A percentile compares a stretch with the other conserved stretches of the same genome.
Evolutionary conservation across 2,888 invertebrate genomes (phyloP).

Genomic region (Mythimna pallens): DNA sequence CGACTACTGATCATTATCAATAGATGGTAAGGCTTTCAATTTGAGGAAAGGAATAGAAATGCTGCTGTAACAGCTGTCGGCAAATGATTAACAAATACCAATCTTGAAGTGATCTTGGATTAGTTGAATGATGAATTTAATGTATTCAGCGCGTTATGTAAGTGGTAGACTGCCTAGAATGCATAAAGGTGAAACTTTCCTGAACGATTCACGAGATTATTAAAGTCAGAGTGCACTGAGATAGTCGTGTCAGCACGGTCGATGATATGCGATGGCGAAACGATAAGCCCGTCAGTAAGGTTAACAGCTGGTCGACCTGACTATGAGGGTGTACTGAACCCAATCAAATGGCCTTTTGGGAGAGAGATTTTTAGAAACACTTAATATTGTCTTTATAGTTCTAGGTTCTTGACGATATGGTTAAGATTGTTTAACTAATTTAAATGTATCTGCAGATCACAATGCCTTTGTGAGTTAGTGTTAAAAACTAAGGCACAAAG

Average conservation of each 20-base stretch:
- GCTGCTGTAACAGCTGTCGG: slow-evolving; percentile 24
- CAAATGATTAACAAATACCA: slow-evolving; percentile 25
- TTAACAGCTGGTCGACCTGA: background rate
- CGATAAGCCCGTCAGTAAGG: background rate
- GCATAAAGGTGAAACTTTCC: slow-evolving; percentile 26
- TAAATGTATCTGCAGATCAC: too few relatives aligned
- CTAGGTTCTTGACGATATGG: too few relatives aligned
- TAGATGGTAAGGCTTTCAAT: slow-evolving; percentile 29
- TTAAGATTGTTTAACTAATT: too few relatives aligned
- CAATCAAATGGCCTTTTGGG: background rate
- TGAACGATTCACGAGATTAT: background rate
- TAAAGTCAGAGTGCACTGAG: slow-evolving; percentile 1
- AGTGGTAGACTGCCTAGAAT: background rate
- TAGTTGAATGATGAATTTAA: slow-evolving; percentile 10
- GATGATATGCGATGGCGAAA: background rate
- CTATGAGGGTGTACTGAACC: background rate
- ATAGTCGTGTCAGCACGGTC: slow-evolving; percentile 1
- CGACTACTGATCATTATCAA: slow-evolving; percentile 40
- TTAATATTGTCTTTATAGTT: too few relatives aligned
- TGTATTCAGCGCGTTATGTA: slow-evolving; percentile 9
- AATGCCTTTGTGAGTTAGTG: too few relatives aligned
- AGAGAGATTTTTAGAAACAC: too few relatives aligned
- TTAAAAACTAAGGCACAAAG: too few relatives aligned
- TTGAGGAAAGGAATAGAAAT: slow-evolving; percentile 28
- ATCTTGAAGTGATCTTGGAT: slow-evolving; percentile 46